Evolutionary conservation across 2,888 invertebrate species (phyloP), one percentile per base, ranked within the genome.

Genomic region (Eulithis prunata): DNA sequence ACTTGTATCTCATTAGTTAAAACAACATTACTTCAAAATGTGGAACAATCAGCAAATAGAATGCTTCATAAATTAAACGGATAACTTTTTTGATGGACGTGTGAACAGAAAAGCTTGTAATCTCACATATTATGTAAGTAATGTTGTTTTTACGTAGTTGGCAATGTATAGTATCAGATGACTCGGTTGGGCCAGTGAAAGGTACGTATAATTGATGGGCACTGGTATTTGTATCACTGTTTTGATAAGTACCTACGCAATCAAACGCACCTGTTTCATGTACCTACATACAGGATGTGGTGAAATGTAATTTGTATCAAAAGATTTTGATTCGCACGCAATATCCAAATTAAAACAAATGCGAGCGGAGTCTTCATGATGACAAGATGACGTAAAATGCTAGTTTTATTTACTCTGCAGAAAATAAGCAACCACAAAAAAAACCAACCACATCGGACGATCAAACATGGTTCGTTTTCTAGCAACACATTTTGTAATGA

Each of bases 201-300:
- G 90, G 88, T 79, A 21, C 21, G 2, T 21, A 71, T 88, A 88
- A 89, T 88, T 86, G 85, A 78, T 73, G 64, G 67, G 71, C 76
- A 66, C 74, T 78, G 82, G 80, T 85, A 90, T 89, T 87, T 83
- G 84, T 88, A 90, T 87, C 87, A 90, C 80, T 88, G 77, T 79
- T 82, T 75, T 72, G 80, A 83, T 80, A 85, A 41, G 41, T 80
- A 83, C 21, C 21, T 57, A 67, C 67, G 67, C 78, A 82, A 81
- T 80, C 76, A 54, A 68, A 68, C 76, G 73, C 81, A 82, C 80
- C 80, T 82, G 80, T 66, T 62, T 8, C 14, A 41, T 36, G 47
- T 58, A 51, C 51, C 43, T 43, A 41, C 32, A 49, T 63, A 69
- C 62, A 65, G 69, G 72, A 62, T 71, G 69, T 72, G 67, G 64